phyloP scores from a whole-genome alignment of 2,888 invertebrate species.

The Frankliniella fusca region DNA sequence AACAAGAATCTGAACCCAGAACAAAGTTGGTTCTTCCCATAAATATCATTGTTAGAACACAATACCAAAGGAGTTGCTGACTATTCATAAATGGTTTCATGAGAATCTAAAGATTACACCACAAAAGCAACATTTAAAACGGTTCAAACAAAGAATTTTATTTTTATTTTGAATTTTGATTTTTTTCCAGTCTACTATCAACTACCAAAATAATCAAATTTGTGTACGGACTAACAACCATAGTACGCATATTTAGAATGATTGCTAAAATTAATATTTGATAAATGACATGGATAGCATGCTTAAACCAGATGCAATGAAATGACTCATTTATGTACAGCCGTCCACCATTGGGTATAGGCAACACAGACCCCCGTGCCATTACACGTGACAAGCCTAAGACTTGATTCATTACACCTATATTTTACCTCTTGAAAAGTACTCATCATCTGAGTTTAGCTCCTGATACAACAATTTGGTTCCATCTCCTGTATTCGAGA shows the following conservation, averaged over 20 bases:
- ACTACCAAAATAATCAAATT: no score
- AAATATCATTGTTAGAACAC: background rate
- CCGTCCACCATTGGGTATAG: background rate
- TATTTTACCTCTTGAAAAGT: slow-evolving; percentile 22
- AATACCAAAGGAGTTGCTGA: background rate
- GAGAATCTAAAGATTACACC: background rate
- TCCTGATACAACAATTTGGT: slow-evolving; percentile 56
- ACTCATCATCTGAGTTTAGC: slow-evolving; percentile 49
- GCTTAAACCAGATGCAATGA: background rate
- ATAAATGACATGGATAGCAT: background rate
- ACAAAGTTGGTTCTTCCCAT: background rate
- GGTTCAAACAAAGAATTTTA: background rate
- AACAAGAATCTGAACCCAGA: background rate
- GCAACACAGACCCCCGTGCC: background rate
- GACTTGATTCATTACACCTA: background rate
- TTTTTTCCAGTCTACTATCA: no score
- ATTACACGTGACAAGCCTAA: slow-evolving; percentile 5
- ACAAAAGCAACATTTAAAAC: background rate
- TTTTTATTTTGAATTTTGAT: no score
- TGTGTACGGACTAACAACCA: no score
- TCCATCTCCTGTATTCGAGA: slow-evolving; percentile 52
- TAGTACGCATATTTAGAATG: background rate
- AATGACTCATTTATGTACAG: slow-evolving; percentile 21
- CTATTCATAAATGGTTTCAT: slow-evolving; percentile 2
- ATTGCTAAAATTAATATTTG: no score